Evolutionary conservation across 2,113 vertebrate species (phyloP), one percentile per base, ranked within the genome.

Genomic region (Meles meles): DNA sequence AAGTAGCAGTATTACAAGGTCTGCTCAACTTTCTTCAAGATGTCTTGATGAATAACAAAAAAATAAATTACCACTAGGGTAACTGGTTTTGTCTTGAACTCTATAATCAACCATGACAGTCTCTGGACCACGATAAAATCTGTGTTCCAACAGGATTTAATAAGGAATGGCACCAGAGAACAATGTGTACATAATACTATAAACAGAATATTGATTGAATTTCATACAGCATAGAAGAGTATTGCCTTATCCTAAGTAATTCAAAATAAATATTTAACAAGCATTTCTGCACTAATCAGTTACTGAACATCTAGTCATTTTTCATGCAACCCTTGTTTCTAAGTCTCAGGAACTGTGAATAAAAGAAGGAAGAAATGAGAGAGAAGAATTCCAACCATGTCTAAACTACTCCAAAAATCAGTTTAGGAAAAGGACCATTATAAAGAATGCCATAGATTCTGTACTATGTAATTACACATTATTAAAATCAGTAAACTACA

Each of bases 251-350:
- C 31, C 59, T 96, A 85, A 88, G 90, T 90, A 98, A 98, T 97
- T 97, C 94, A 97, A 97, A 90, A 96, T 96, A 98, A 98, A 98
- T 98, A 98, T 98, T 98, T 98, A 90, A 97, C 91, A 96, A 92
- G 79, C 76, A 86, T 95, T 98, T 98, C 88, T 96, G 65, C 39
- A 93, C 76, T 96, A 94, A 96, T 96, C 91, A 97, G 94, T 96
- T 97, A 95, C 57, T 92, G 92, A 97, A 89, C 7, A 92, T 93
- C 49, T 90, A 93, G 82, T 83, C 93, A 88, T 88, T 98, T 95
- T 98, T 92, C n/a, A 83, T 80, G n/a, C 39, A 76, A 77, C 71
- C 18, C 14, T 93, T 94, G 23, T 94, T 91, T 82, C 96, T 67
- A 59, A 97, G 42, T 39, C 57, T 94, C 94, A 71, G 93, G 21